Base-by-base conservation (phyloP, 1,140 invertebrate genomes). In the Polyergus mexicanus region DNA sequence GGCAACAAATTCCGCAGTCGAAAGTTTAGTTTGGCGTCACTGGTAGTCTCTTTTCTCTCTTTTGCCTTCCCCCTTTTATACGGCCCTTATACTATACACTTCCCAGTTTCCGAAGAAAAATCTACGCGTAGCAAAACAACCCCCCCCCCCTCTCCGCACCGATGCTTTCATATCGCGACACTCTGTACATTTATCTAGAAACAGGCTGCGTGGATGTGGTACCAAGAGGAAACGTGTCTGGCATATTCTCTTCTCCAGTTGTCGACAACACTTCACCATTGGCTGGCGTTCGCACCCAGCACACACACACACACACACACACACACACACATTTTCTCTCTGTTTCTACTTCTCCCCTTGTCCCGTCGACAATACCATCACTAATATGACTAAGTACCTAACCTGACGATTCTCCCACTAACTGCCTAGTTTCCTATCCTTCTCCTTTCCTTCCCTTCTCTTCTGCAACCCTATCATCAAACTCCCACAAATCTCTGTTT, bases 221-320 rank as follows among this genome's bases (percentile, higher is more conserved):
- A 85, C 63, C 84, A 69, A 83, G 68, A 83, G 78, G 78, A 83
- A 74, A 83, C 78, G 78, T 83, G 78, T 83, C 78, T 83, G 68
- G 78, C 78, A 83, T 83, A 83, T 62, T 56, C 68, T 83, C 35
- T 72, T 16, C 38, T 74, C 25, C 72, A 62, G 54, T 83, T 83
- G 78, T 83, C 78, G 68, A 41, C 54, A 83, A 72, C 78, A 56
- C 63, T 80, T 68, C 11, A 81, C 38, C 25, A 19, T 71, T 7
- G 47, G 44, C 25, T 44, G 10, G 16, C 56, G 10, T 22, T 2
- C 56, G 5, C 44, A 47, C n/a, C 11, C 54, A 35, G 5, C 44
- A 47, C n/a, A 6, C 54, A 35, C 56, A 2, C 10, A 7, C 35
- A 11, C 38, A 35, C 44, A 0, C 5, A 4, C 63, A 10, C 16